Conservation (phyloP, 2,797 vertebrate species). For the Myripristis murdjan region DNA sequence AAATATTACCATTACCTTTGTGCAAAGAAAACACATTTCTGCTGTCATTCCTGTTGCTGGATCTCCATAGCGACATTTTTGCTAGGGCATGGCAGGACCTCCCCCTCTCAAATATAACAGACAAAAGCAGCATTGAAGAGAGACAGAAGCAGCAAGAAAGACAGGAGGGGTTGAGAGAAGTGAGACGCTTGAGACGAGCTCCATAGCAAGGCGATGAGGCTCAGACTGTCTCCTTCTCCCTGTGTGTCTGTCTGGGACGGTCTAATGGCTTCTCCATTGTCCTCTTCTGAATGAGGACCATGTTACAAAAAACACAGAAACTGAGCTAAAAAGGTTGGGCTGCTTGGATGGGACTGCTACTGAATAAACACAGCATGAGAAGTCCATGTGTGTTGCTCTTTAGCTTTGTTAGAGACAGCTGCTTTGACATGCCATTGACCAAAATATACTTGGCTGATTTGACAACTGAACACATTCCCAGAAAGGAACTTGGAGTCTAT, state of each 20-base stretch:
- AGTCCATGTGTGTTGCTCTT: conserved; percentile 24
- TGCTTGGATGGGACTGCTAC: conserved; percentile 41
- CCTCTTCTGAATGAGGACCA: conserved; percentile 63
- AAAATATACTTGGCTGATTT: conserved; percentile 52
- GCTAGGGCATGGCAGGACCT: conserved; percentile 42
- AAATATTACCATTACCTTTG: conserved; percentile 28
- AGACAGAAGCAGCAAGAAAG: conserved; percentile 1
- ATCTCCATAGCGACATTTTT: conserved; percentile 26
- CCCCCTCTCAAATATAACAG: conserved; percentile 38
- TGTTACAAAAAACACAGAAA: conserved; percentile 54
- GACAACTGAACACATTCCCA: neutral
- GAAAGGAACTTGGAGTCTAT: conserved; percentile 31
- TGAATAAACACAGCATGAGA: conserved; percentile 52
- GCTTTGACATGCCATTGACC: conserved; percentile 40
- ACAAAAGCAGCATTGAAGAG: conserved; percentile 75
- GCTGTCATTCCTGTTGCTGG: conserved; percentile 40
- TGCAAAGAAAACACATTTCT: conserved; percentile 10
- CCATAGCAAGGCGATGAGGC: conserved; percentile 69
- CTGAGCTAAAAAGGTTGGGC: conserved; percentile 30
- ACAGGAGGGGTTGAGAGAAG: conserved; percentile 47
- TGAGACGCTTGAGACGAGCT: conserved; percentile 66
- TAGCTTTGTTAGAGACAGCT: conserved; percentile 11
- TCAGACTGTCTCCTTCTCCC: conserved; percentile 59
- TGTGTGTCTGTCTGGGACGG: conserved; percentile 58
- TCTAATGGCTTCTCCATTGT: conserved; percentile 73